A percentile compares a stretch with the other conserved stretches of the same genome.
These are phyloP conservation scores for Drosophila virilis DNA, from an alignment of 1,140 invertebrate genomes.

Conservation along the genomic window DNA sequence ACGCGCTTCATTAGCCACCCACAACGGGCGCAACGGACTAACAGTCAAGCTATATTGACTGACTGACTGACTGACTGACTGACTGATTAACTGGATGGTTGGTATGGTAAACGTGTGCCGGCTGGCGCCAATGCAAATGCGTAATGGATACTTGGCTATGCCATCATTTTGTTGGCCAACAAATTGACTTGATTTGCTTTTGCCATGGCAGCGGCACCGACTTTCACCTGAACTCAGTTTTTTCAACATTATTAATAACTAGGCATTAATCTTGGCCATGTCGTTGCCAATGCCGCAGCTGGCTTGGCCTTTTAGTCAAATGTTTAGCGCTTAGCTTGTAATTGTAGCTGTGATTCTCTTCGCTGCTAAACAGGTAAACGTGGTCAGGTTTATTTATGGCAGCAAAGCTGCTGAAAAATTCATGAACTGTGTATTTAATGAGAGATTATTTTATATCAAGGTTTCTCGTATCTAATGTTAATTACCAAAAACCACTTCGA, in stretches of 20 bases:
- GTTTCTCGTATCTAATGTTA: slow-evolving; percentile 1
- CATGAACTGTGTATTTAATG: slow-evolving; percentile 51
- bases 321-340: slow-evolving; percentile 64
- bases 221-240: slow-evolving; percentile 49
- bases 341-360: slow-evolving; percentile 57
- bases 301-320: slow-evolving; percentile 45
- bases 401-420: slow-evolving; percentile 8
- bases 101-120: slow-evolving; percentile 10
- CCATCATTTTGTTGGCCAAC: slow-evolving; percentile 45
- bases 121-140: slow-evolving; percentile 67
- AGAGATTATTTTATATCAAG: slow-evolving; percentile 18
- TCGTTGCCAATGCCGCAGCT: slow-evolving; percentile 46
- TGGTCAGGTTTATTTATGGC: slow-evolving; percentile 22
- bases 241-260: slow-evolving; percentile 65
- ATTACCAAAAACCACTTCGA: slow-evolving; percentile 17
- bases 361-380: slow-evolving; percentile 32
- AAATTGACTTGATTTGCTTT: slow-evolving; percentile 66
- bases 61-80: slow-evolving; percentile 4
- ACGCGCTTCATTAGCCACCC: slow-evolving; percentile 57
- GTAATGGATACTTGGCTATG: slow-evolving; percentile 63
- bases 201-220: slow-evolving; percentile 24
- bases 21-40: slow-evolving; percentile 8
- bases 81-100: slow-evolving; percentile 11
- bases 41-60: not conserved
- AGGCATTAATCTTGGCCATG: slow-evolving; percentile 60